phyloP scores from a whole-genome alignment of 2,888 invertebrate genomes.

The Steinernema carpocapsae region DNA sequence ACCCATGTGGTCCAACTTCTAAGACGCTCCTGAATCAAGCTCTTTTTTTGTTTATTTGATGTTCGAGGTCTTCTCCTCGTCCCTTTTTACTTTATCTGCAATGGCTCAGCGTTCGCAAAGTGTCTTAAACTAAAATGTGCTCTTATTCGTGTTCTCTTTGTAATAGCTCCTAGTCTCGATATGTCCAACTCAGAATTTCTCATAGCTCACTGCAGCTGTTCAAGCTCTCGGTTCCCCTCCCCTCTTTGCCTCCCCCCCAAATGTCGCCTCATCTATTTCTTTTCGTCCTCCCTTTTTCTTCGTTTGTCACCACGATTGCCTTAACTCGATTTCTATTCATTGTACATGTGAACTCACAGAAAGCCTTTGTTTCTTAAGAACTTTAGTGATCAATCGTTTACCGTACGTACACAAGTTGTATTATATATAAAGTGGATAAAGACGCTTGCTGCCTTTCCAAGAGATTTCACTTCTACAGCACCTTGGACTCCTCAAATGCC shows the following conservation, averaged over 20 bases:
- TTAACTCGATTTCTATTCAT: conserved; percentile 34
- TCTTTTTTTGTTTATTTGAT: not conserved
- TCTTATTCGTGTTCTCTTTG: conserved; percentile 1
- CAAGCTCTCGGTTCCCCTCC: not conserved
- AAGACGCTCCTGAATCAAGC: conserved; percentile 59
- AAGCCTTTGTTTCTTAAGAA: conserved; percentile 19
- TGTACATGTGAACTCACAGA: conserved; percentile 28
- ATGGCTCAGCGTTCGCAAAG: conserved; percentile 29
- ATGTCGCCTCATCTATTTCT: conserved; percentile 7
- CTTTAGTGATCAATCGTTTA: not conserved
- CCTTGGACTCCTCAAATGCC: conserved; percentile 85
- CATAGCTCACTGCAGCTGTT: not conserved
- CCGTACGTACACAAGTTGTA: conserved; percentile 20
- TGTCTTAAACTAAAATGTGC: conserved; percentile 11
- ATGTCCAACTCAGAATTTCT: not conserved
- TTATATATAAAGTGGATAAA: conserved; percentile 23
- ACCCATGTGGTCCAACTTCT: conserved; percentile 94
- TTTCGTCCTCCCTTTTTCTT: not conserved
- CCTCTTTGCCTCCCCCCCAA: not conserved
- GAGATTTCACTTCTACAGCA: conserved; percentile 15
- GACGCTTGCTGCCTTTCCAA: conserved; percentile 21
- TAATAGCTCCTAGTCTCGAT: conserved; percentile 21
- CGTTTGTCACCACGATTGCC: conserved; percentile 22
- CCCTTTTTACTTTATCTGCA: not conserved
- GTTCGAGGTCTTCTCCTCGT: not conserved